Evolutionary conservation across 2,797 vertebrate genomes (phyloP), one percentile per base, ranked within the genome.

Genomic region (Sylvilagus floridanus): DNA sequence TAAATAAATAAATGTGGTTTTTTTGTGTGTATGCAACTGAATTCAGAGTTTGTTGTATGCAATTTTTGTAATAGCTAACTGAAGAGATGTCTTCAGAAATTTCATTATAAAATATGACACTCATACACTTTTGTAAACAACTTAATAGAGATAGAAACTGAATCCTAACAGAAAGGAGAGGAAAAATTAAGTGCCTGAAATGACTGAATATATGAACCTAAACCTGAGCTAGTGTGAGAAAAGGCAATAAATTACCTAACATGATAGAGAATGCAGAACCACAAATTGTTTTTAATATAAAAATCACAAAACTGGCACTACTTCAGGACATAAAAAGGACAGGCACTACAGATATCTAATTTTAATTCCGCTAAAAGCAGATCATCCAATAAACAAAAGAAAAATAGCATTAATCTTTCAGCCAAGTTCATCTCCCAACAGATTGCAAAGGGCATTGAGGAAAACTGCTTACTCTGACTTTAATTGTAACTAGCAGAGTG

Each of bases 311-410:
- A 63, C 68, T 91, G 79, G 84, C 84, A 95, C n/a, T 79, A 89
- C 94, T 79, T 96, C 89, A 91, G 65, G 16, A 63, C 77, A 69
- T 78, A 62, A 65, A 87, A 86, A 69, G n/a, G 26, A 86, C 37
- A 78, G 26, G 28, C 84, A 76, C 79, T 65, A 63, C n/a, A 90
- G 63, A 88, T 62, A 57, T 88, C 86, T 95, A 84, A 84, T 88
- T 94, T 71, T 75, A 94, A 94, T 93, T 93, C 92, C 84, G 54
- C 92, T 95, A 91, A 93, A 91, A 96, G 79, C 52, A 63, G 4
- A 76, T 93, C 62, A 93, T 89, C 90, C 62, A 86, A 86, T 83
- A 89, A 89, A 90, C 54, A 87, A 78, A 90, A 81, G 37, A 77
- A 89, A 90, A 76, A 17, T 2, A 65, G 35, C 32, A 63, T 60